phyloP scores from a whole-genome alignment of 2,797 vertebrate genomes.

The Lepus townsendii region DNA sequence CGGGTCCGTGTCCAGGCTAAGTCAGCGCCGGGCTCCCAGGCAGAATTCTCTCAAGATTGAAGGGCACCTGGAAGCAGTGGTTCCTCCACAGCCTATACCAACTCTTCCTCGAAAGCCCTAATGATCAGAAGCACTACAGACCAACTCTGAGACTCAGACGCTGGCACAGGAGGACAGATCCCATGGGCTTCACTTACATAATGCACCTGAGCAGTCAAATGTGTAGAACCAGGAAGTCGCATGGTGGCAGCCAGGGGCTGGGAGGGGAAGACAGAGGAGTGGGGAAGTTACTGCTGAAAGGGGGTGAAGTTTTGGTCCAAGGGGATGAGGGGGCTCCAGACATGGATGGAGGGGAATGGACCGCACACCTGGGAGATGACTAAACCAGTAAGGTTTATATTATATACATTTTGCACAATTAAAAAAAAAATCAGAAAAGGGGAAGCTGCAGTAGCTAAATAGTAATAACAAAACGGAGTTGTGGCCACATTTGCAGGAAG shows the following conservation, averaged over 20 bases:
- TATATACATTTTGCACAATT: not conserved
- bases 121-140: not conserved
- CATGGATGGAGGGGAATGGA: not conserved
- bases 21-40: not conserved
- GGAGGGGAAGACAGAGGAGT: too few relatives aligned
- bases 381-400: not conserved
- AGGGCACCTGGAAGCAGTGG: not conserved
- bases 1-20: not conserved
- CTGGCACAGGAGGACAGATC: not conserved
- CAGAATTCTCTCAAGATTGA: not conserved
- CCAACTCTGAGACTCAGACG: not conserved
- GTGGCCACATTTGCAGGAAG: not conserved
- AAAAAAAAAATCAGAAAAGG: not conserved
- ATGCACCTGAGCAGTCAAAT: not conserved
- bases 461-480: not conserved
- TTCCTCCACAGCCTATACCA: conserved; percentile 30
- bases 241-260: not conserved
- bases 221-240: not conserved
- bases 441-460: not conserved
- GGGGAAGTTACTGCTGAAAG: not conserved
- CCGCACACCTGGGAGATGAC: not conserved
- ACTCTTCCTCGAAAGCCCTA: conserved; percentile 27
- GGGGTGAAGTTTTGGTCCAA: not conserved
- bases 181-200: not conserved
- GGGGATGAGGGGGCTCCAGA: not conserved